These are phyloP conservation scores for Hydrocynus forskahlii DNA, from an alignment of 2,797 vertebrate genomes.

Conservation along the genomic window DNA sequence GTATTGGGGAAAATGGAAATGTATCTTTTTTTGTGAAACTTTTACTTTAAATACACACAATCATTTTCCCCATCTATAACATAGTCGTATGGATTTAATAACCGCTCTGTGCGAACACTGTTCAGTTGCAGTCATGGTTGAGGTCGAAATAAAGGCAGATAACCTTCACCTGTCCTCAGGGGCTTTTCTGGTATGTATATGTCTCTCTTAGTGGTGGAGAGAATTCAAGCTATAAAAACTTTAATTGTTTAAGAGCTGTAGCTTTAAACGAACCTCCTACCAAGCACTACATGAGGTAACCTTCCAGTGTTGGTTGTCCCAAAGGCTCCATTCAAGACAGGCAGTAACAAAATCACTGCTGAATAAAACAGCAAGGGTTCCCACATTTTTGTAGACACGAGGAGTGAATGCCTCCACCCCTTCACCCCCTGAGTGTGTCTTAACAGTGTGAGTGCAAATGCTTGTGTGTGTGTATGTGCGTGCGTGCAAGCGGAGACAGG, in stretches of 20 bases:
- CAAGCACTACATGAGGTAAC: constrained; percentile 12
- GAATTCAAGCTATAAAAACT: constrained; percentile 31
- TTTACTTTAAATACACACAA: neutral
- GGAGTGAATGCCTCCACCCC: neutral
- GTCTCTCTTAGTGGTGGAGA: neutral
- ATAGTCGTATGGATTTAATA: neutral
- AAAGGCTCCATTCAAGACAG: constrained; percentile 37
- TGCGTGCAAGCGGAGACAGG: constrained; percentile 8
- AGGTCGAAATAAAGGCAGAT: neutral
- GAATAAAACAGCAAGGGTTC: constrained; percentile 43
- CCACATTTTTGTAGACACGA: constrained; percentile 13
- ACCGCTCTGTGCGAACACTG: too few species aligned
- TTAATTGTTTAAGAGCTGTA: constrained; percentile 35
- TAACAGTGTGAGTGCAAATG: constrained; percentile 11
- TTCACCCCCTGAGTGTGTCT: neutral
- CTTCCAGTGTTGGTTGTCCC: constrained; percentile 12
- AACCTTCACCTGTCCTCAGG: constrained; percentile 20
- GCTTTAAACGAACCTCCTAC: constrained; percentile 27
- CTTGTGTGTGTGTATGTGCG: constrained; percentile 12
- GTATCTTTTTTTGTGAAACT: too few species aligned
- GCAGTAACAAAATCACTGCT: constrained; percentile 26
- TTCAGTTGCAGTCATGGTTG: neutral
- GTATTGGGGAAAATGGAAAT: too few species aligned
- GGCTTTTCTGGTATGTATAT: constrained; percentile 14
- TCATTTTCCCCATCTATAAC: neutral